These are phyloP conservation scores for Pipistrellus nathusii DNA, from an alignment of 2,797 vertebrate species.

Conservation along the genomic window DNA sequence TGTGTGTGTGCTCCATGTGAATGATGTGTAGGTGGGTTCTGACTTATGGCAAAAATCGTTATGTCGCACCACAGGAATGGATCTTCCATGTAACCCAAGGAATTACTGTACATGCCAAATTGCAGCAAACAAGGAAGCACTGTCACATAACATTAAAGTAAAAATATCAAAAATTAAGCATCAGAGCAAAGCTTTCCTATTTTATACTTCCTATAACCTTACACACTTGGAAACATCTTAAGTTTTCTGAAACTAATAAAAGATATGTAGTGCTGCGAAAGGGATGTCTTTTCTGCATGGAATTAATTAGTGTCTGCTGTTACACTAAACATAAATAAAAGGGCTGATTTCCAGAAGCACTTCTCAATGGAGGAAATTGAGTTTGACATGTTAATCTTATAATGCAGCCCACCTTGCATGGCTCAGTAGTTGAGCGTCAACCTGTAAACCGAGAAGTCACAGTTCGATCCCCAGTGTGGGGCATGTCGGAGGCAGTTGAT, in stretches of 20 bases:
- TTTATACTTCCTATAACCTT: not conserved
- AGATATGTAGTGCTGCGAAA: not conserved
- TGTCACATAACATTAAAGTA: not conserved
- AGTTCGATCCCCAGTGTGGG: too few relatives aligned
- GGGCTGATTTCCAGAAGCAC: not conserved
- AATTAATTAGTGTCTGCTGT: not conserved
- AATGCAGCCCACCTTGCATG: too few relatives aligned
- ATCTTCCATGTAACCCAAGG: too few relatives aligned
- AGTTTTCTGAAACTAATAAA: conserved; percentile 42
- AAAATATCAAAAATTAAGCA: not conserved
- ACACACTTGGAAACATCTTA: not conserved
- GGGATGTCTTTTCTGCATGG: not conserved
- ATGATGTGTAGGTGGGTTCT: too few relatives aligned
- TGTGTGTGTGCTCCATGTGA: too few relatives aligned
- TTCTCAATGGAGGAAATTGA: not conserved
- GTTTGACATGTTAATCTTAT: not conserved
- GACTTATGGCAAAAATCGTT: too few relatives aligned
- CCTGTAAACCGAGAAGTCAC: too few relatives aligned
- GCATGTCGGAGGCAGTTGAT: too few relatives aligned
- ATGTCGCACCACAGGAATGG: too few relatives aligned
- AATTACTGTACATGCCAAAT: not conserved
- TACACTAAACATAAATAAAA: not conserved
- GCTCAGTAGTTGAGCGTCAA: too few relatives aligned
- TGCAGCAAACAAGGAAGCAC: not conserved
- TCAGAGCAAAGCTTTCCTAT: not conserved